phyloP scores from a whole-genome alignment of 1,140 invertebrate genomes.

The Sycophila sp. region DNA sequence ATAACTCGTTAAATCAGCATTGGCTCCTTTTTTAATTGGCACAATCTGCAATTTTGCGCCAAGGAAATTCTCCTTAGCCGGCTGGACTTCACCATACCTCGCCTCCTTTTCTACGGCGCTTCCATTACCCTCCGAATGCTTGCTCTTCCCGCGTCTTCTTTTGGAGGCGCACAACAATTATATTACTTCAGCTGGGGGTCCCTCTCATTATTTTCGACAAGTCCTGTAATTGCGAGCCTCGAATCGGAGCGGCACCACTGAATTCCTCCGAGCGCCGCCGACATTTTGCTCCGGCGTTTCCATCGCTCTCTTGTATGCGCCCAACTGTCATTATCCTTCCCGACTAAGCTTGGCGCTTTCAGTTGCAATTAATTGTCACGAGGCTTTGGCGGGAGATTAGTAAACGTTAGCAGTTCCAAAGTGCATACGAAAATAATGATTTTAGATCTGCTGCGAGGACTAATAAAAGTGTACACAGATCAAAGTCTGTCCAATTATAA shows the following conservation, averaged over 20 bases:
- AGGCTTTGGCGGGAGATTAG: too few relatives aligned
- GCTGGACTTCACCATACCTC: not conserved
- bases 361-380: too few relatives aligned
- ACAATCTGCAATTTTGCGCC: constrained; percentile 28
- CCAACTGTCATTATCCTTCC: too few relatives aligned
- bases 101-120: not conserved
- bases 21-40: constrained; percentile 32
- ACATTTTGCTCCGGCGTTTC: too few relatives aligned
- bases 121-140: not conserved
- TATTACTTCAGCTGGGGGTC: not conserved
- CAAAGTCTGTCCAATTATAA: too few relatives aligned
- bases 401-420: too few relatives aligned
- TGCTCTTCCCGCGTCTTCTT: constrained; percentile 7
- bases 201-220: constrained; percentile 17
- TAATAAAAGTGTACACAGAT: too few relatives aligned
- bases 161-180: constrained; percentile 10
- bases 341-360: too few relatives aligned
- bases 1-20: constrained; percentile 27
- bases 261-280: not conserved
- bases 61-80: not conserved
- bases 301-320: too few relatives aligned
- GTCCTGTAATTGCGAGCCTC: not conserved
- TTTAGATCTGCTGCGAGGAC: too few relatives aligned
- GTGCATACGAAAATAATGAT: too few relatives aligned
- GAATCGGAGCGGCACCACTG: constrained; percentile 2